Evolutionary conservation across 2,888 invertebrate species (phyloP).

Genomic region (Chrysolina haemoptera): DNA sequence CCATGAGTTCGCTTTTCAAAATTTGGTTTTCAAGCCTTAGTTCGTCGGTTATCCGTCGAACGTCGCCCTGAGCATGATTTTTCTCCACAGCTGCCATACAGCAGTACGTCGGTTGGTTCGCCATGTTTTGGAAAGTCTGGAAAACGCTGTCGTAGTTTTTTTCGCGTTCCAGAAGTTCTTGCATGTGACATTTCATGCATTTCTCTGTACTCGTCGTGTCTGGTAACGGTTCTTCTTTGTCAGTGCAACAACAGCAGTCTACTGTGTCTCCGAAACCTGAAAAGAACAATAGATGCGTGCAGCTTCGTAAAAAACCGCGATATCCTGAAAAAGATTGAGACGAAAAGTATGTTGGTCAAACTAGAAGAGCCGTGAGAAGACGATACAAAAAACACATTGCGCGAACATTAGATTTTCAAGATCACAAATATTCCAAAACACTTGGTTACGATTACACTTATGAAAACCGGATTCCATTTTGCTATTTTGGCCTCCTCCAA

Average conservation of each 20-base stretch:
- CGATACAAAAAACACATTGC: too few species aligned
- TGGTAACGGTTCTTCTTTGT: background rate
- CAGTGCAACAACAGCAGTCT: slow-evolving; percentile 11
- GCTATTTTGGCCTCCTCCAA: too few species aligned
- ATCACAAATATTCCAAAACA: too few species aligned
- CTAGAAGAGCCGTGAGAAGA: too few species aligned
- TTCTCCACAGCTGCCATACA: slow-evolving; percentile 15
- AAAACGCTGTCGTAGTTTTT: slow-evolving; percentile 74
- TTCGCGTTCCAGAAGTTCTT: slow-evolving; percentile 77
- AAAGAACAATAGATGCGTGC: background rate
- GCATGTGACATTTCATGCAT: slow-evolving; percentile 75
- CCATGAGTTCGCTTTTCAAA: slow-evolving; percentile 63
- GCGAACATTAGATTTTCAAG: too few species aligned
- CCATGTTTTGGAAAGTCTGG: slow-evolving; percentile 35
- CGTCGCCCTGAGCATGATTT: slow-evolving; percentile 30
- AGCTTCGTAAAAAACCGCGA: too few species aligned
- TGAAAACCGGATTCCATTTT: too few species aligned
- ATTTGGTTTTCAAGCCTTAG: slow-evolving; percentile 61
- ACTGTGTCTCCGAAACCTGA: slow-evolving; percentile 16
- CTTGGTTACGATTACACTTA: too few species aligned
- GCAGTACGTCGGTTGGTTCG: slow-evolving; percentile 27
- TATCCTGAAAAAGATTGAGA: too few species aligned
- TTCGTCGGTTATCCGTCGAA: slow-evolving; percentile 56
- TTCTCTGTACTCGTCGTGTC: slow-evolving; percentile 70
- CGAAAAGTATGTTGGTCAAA: too few species aligned